Conservation (phyloP, 1,140 invertebrate genomes). For the Lepidurus couesii region DNA sequence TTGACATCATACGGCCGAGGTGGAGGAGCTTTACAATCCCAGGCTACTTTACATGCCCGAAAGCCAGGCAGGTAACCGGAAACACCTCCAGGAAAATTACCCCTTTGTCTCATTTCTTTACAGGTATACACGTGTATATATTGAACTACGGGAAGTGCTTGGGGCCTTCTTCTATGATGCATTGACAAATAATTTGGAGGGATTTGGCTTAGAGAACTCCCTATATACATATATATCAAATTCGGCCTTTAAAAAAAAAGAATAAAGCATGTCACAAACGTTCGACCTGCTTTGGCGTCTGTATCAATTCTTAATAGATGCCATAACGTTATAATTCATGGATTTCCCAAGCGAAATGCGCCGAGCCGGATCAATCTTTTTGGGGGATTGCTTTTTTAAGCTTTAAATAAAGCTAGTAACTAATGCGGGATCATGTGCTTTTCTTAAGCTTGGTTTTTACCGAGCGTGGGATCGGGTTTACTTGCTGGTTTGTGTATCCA, state of each 20-base stretch:
- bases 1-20: neutral
- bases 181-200: no score
- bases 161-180: no score
- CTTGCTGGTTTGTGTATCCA: neutral
- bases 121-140: neutral
- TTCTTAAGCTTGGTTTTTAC: slow-evolving; percentile 1
- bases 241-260: no score
- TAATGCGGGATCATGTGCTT: neutral
- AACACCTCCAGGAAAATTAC: slow-evolving; percentile 14
- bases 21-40: slow-evolving; percentile 15
- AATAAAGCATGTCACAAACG: neutral
- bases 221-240: no score
- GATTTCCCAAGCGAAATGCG: neutral
- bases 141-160: no score
- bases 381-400: neutral
- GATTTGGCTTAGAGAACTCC: no score
- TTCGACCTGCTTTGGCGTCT: neutral
- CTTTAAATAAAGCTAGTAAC: neutral
- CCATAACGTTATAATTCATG: neutral
- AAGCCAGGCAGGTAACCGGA: neutral
- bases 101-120: slow-evolving; percentile 7
- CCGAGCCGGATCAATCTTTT: neutral
- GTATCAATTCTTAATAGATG: neutral
- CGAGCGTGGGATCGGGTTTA: slow-evolving; percentile 10
- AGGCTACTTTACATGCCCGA: slow-evolving; percentile 16